phyloP scores from a whole-genome alignment of 2,797 vertebrate genomes.

The Cirrhinus molitorella region DNA sequence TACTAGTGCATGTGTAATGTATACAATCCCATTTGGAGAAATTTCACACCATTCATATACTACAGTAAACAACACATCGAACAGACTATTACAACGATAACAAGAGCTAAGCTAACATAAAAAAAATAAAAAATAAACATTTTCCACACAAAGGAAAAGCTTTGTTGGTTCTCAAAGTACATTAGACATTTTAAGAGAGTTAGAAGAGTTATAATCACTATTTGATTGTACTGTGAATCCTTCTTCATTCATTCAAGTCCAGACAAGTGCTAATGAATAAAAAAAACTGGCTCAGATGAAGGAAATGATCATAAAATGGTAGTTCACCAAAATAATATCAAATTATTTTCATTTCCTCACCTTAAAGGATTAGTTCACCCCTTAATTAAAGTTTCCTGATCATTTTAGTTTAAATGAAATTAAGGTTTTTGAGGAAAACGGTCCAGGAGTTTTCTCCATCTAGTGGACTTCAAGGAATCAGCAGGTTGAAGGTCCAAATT shows the following conservation, averaged over 20 bases:
- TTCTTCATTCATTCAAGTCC: slow-evolving; percentile 7
- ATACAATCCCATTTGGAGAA: slow-evolving; percentile 69
- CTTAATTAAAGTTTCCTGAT: too few species aligned
- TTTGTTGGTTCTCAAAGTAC: slow-evolving; percentile 37
- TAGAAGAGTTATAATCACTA: slow-evolving; percentile 18
- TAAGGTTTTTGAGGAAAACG: too few species aligned
- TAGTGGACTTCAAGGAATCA: too few species aligned
- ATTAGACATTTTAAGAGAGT: slow-evolving; percentile 29
- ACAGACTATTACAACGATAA: slow-evolving; percentile 66
- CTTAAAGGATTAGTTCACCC: background rate
- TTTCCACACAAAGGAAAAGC: slow-evolving; percentile 65
- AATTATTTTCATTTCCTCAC: background rate
- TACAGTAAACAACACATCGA: slow-evolving; percentile 73
- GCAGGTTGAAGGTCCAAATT: too few species aligned
- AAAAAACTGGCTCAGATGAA: background rate
- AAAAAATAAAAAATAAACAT: slow-evolving; percentile 67
- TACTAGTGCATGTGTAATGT: slow-evolving; percentile 73
- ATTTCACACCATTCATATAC: slow-evolving; percentile 69
- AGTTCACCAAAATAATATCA: background rate
- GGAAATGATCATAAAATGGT: background rate
- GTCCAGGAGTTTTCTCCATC: too few species aligned
- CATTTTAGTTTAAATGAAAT: too few species aligned
- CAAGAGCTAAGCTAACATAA: slow-evolving; percentile 67
- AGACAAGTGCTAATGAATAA: slow-evolving; percentile 3
- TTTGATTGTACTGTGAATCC: slow-evolving; percentile 27